Evolutionary conservation across 2,888 invertebrate genomes (phyloP), one percentile per base, ranked within the genome.

Genomic region (Lagria hirta): DNA sequence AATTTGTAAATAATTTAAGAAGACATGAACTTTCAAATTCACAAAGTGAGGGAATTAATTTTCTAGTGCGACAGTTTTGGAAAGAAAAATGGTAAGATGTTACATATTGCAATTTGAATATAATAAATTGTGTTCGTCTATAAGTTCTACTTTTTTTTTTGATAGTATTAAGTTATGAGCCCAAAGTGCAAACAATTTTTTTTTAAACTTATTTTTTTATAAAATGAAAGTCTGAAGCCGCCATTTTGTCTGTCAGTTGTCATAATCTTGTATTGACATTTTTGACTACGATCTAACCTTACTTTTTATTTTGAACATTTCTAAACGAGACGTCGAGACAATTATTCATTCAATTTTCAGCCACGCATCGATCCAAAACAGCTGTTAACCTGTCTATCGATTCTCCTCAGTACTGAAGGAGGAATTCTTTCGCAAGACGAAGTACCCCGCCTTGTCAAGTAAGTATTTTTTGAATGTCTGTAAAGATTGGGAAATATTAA

Each of bases 331-430:
- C 4, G 4, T 24, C 10, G 24, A 24, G n/a, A 8, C 10, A 4
- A 28, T 28, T 28, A 13, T n/a, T n/a, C n/a, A 17, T 43, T 29
- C 38, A 40, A 38, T 40, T 63, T 82, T 47, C 81, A 95, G 95
- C 93, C 94, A 44, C 88, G 94, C 30, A 93, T 94, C 66, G 92
- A 93, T 73, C 94, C 94, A 35, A 76, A 87, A 55, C 88, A 93
- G 69, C 77, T 96, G 60, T 76, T 96, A 50, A 88, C 86, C 71
- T 94, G 94, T 70, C 80, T 96, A 44, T 84, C 87, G 65, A 89
- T 94, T 48, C 80, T 95, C 35, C 74, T 96, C 51, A 83, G 86
- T 36, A 82, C 84, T 7, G 82, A 80, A 63, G 95, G 95, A 42
- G 94, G 94, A 27, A 93, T 96, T 60, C 84, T 88, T 65, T 90